These are phyloP conservation scores for Drepana arcuata DNA, from an alignment of 1,140 invertebrate genomes.

Conservation along the genomic window DNA sequence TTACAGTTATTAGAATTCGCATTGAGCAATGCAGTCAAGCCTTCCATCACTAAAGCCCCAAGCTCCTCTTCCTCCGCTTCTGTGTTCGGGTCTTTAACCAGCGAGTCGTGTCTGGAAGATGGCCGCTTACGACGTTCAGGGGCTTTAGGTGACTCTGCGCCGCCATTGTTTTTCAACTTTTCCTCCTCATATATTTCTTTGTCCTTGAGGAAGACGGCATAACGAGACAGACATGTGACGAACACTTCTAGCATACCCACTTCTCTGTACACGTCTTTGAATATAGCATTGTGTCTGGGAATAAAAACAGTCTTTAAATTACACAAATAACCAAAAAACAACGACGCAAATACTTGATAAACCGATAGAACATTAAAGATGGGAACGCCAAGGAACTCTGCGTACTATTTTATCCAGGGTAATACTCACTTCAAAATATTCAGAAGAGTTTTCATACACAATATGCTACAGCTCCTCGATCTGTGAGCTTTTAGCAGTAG, in stretches of 20 bases:
- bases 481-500: slow-evolving; percentile 90
- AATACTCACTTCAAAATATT: slow-evolving; percentile 85
- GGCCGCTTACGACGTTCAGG: slow-evolving; percentile 52
- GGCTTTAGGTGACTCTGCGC: slow-evolving; percentile 41
- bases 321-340: too few relatives aligned
- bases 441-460: slow-evolving; percentile 90
- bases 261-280: slow-evolving; percentile 98
- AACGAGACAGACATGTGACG: slow-evolving; percentile 92
- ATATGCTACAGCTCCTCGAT: slow-evolving; percentile 85
- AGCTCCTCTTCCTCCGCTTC: slow-evolving; percentile 81
- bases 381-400: too few relatives aligned
- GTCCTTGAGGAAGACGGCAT: slow-evolving; percentile 85
- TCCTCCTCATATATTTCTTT: slow-evolving; percentile 70
- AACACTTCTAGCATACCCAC: slow-evolving; percentile 98
- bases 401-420: too few relatives aligned
- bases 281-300: slow-evolving; percentile 88
- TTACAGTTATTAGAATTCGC: slow-evolving; percentile 90
- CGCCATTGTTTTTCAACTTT: slow-evolving; percentile 31
- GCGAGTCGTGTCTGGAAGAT: slow-evolving; percentile 52
- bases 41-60: slow-evolving; percentile 89
- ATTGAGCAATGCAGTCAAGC: slow-evolving; percentile 84
- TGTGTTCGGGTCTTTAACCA: slow-evolving; percentile 55
- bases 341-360: too few relatives aligned
- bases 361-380: too few relatives aligned
- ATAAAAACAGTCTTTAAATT: too few relatives aligned